Conservation (phyloP, 2,113 vertebrate species). For the Sinosuthora webbiana region DNA sequence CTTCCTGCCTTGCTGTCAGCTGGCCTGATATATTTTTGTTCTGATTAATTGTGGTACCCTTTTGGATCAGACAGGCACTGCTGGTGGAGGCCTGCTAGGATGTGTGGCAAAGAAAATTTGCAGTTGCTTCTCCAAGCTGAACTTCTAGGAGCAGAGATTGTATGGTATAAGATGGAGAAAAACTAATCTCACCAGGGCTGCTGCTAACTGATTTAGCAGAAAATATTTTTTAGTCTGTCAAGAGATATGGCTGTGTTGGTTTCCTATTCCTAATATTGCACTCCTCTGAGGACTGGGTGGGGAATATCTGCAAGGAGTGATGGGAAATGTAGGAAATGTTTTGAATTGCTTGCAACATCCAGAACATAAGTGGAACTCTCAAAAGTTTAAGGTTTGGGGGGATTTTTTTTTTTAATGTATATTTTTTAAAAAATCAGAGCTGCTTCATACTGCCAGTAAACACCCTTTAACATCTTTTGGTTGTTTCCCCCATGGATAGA, state of each 20-base stretch:
- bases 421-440: background rate
- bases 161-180: background rate
- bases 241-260: background rate
- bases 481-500: background rate
- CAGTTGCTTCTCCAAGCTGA: background rate
- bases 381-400: background rate
- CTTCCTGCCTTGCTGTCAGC: background rate
- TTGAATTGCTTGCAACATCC: background rate
- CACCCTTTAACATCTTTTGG: background rate
- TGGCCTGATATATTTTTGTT: background rate
- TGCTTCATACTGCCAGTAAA: background rate
- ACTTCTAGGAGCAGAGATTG: background rate
- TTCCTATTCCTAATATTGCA: background rate
- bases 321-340: background rate
- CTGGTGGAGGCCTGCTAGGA: background rate
- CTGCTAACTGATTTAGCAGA: background rate
- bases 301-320: background rate
- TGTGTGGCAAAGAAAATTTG: background rate
- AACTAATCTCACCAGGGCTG: background rate
- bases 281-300: background rate
- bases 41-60: constrained; percentile 23
- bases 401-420: background rate
- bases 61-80: background rate
- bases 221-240: background rate
- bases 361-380: background rate